Evolutionary conservation across 2,797 vertebrate genomes (phyloP).

Genomic region (Zenarchopterus dispar): DNA sequence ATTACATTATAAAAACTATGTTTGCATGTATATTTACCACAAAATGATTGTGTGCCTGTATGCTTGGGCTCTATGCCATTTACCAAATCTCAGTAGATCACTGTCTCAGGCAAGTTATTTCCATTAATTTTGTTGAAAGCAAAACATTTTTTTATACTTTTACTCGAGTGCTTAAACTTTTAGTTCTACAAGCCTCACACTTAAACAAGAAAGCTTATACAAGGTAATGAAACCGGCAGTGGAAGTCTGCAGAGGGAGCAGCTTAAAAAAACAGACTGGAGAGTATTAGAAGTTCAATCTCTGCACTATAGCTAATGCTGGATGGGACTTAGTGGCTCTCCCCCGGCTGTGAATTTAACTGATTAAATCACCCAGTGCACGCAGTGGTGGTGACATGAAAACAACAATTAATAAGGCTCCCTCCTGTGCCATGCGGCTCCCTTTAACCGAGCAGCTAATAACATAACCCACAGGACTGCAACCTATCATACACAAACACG

Average conservation of each 20-base stretch:
- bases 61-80: constrained; percentile 32
- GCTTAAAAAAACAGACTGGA: constrained; percentile 59
- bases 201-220: constrained; percentile 75
- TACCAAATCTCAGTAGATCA: constrained; percentile 62
- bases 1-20: neutral
- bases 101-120: constrained; percentile 52
- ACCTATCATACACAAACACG: constrained; percentile 68
- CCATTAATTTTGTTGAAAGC: constrained; percentile 77
- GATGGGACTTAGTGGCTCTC: constrained; percentile 79
- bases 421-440: constrained; percentile 75
- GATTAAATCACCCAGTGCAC: constrained; percentile 90
- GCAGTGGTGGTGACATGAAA: constrained; percentile 86
- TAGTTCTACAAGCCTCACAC: constrained; percentile 68
- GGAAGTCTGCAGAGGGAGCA: constrained; percentile 70
- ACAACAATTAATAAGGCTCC: constrained; percentile 91
- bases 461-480: constrained; percentile 84
- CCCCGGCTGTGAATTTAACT: constrained; percentile 87
- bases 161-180: constrained; percentile 70
- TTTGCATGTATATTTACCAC: constrained; percentile 11
- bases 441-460: constrained; percentile 92
- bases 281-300: constrained; percentile 75
- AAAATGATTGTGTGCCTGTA: neutral
- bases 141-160: constrained; percentile 57
- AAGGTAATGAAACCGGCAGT: constrained; percentile 73
- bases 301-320: constrained; percentile 80